Percentiles rank a stretch among this genome's conserved stretches.
Evolutionary conservation across 2,888 invertebrate species (phyloP).

Genomic region (Augochlorella aurata): DNA sequence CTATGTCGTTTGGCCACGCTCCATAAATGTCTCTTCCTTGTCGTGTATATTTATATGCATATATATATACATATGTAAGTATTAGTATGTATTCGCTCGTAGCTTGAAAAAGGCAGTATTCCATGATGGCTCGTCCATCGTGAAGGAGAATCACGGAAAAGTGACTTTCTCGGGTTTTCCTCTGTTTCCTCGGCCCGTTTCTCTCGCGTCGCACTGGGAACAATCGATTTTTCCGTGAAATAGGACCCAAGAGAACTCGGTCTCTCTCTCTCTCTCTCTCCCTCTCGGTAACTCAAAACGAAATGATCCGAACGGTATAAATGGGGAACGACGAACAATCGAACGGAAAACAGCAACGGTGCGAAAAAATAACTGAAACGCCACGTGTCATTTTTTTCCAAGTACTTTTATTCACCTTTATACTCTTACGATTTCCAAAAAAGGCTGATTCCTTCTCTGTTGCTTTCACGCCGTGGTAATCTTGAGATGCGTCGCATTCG

Average conservation of each 20-base stretch:
- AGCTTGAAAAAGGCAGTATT: conserved; percentile 72
- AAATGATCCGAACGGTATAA: not conserved
- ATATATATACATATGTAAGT: conserved; percentile 44
- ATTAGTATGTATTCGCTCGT: conserved; percentile 54
- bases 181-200: not conserved
- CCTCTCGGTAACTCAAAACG: not conserved
- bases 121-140: conserved; percentile 60
- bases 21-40: conserved; percentile 14
- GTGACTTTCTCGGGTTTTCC: conserved; percentile 32
- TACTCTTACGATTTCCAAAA: conserved; percentile 64
- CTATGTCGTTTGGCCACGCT: conserved; percentile 23
- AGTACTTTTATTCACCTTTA: conserved; percentile 73
- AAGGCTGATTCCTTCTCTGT: conserved; percentile 53
- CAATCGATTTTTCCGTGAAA: conserved; percentile 54
- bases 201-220: not conserved
- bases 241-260: conserved; percentile 64
- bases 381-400: conserved; percentile 66
- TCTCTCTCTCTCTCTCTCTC: no score
- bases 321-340: conserved; percentile 20
- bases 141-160: conserved; percentile 40
- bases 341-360: conserved; percentile 37
- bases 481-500: conserved; percentile 36
- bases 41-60: conserved; percentile 13
- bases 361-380: conserved; percentile 59
- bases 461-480: conserved; percentile 47